Percentiles rank a stretch among this genome's conserved stretches.
Evolutionary conservation across 2,113 vertebrate genomes (phyloP).

Genomic region (Kryptolebias marmoratus): DNA sequence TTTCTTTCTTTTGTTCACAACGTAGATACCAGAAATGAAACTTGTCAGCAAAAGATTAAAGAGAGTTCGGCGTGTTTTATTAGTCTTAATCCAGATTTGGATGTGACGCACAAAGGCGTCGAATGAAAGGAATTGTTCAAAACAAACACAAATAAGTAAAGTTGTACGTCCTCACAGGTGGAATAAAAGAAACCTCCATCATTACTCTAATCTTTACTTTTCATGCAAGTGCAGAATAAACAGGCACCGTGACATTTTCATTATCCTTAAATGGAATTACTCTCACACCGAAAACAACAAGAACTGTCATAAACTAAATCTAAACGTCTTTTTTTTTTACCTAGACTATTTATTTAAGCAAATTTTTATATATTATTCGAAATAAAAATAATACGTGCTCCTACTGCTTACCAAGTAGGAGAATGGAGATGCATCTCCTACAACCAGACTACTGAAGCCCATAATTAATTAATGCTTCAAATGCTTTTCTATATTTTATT

Average conservation of each 20-base stretch:
- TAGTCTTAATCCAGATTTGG: conserved; percentile 34
- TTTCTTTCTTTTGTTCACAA: conserved; percentile 11
- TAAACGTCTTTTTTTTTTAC: too few relatives aligned
- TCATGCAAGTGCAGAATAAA: not conserved
- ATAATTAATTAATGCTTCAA: too few relatives aligned
- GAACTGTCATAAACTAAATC: too few relatives aligned
- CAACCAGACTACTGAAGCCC: too few relatives aligned
- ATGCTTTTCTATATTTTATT: too few relatives aligned
- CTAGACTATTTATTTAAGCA: too few relatives aligned
- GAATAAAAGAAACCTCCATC: not conserved
- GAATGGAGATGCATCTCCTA: too few relatives aligned
- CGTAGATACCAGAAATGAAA: conserved; percentile 37
- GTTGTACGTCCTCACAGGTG: conserved; percentile 7
- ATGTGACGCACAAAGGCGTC: conserved; percentile 5
- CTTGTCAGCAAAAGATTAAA: conserved; percentile 55
- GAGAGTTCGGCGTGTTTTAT: conserved; percentile 26
- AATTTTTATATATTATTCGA: too few relatives aligned
- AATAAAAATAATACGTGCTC: too few relatives aligned
- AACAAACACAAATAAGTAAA: not conserved
- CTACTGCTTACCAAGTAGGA: too few relatives aligned
- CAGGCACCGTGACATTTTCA: not conserved
- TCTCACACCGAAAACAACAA: too few relatives aligned
- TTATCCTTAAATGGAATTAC: not conserved
- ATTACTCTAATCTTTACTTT: not conserved
- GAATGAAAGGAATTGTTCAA: conserved; percentile 12